These are phyloP conservation scores for Oriolus oriolus DNA, from an alignment of 2,113 vertebrate genomes.

Conservation along the genomic window DNA sequence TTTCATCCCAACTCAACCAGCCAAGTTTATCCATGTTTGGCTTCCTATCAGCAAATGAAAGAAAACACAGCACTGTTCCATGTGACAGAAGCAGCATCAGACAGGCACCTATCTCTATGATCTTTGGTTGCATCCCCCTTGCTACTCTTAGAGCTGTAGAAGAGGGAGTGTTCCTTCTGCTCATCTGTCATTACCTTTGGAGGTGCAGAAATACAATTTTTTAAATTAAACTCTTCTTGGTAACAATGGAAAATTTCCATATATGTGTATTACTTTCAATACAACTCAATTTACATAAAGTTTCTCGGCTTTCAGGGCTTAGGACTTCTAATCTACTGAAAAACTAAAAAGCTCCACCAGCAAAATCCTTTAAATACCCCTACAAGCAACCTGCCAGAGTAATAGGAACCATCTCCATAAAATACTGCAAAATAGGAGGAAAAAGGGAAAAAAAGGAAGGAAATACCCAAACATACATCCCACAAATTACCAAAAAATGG, in stretches of 20 bases:
- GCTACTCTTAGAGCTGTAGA: background rate
- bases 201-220: background rate
- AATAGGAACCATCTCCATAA: background rate
- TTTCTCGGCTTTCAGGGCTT: background rate
- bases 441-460: fast-evolving
- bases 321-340: background rate
- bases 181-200: background rate
- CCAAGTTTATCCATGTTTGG: background rate
- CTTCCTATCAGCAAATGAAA: background rate
- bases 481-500: background rate
- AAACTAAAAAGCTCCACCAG: background rate
- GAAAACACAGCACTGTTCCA: background rate
- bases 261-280: background rate
- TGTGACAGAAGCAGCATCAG: background rate
- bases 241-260: background rate
- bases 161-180: background rate
- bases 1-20: background rate
- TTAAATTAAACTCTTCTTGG: background rate
- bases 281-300: background rate
- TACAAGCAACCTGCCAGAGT: background rate
- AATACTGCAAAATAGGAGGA: background rate
- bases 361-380: background rate
- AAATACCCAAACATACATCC: background rate
- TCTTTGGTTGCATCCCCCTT: background rate
- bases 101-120: background rate